A percentile compares a stretch with the other conserved stretches of the same genome.
Conservation (phyloP, 2,113 vertebrate species). For the Arenaria interpres region DNA sequence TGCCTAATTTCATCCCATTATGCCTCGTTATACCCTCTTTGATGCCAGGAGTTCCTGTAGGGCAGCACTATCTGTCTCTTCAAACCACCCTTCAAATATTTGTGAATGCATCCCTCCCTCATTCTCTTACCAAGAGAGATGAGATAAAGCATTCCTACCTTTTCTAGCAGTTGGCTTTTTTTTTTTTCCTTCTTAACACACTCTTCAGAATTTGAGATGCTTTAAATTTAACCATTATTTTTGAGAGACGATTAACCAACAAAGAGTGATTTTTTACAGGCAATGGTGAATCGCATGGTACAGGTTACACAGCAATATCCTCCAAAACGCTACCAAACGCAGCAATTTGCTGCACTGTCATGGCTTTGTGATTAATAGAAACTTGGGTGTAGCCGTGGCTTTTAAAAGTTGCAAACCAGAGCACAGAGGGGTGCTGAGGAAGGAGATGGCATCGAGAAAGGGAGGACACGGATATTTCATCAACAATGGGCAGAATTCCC, state of each 20-base stretch:
- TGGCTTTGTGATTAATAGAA: background rate
- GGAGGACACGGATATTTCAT: background rate
- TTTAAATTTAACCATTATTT: constrained; percentile 25
- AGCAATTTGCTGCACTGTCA: background rate
- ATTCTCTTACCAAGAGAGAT: background rate
- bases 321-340: background rate
- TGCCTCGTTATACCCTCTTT: background rate
- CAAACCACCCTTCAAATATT: background rate
- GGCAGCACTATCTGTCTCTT: background rate
- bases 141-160: background rate
- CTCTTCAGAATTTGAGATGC: background rate
- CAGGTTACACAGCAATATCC: background rate
- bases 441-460: background rate
- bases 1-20: background rate
- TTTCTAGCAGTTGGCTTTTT: background rate
- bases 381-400: background rate
- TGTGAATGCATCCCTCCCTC: background rate
- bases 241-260: background rate
- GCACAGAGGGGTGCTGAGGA: background rate
- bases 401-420: background rate
- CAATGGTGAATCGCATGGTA: background rate
- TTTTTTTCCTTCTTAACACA: background rate
- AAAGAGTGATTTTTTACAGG: background rate
- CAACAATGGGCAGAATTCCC: background rate
- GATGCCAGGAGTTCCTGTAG: background rate